Evolutionary conservation across 2,888 invertebrate genomes (phyloP), one percentile per base, ranked within the genome.

Genomic region (Therioaphis trifolii): DNA sequence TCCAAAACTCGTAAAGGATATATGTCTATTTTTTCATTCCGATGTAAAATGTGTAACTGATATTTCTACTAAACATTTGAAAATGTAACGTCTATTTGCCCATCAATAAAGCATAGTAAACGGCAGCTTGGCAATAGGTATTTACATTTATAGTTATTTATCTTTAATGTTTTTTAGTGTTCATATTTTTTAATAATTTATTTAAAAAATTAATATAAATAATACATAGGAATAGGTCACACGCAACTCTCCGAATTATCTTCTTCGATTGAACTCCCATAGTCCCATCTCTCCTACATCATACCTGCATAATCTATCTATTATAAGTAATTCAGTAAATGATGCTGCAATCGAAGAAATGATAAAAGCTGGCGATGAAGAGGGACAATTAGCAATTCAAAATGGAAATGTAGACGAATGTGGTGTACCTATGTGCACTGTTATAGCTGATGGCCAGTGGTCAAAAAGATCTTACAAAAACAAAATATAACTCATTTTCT

Each of bases 391-490:
- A 76, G 86, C 87, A 18, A 79, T 43, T 29, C 86, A 86, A 76
- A 21, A 76, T 52, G 86, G 87, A 7, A 84, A 87, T 58, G 84
- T 87, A 5, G 86, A 86, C 74, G 63, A 52, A 21, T 84, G 87
- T 52, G 86, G 86, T 87, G 87, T 35, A 85, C 87, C 74, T 86
- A 85, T 43, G 87, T 87, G 80, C 87, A 87, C 55, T n/a, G n/a
- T n/a, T n/a, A n/a, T n/a, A n/a, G n/a, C n/a, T n/a, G n/a, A n/a
- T n/a, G n/a, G n/a, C n/a, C 86, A 86, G 21, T 87, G 87, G 87
- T 84, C 84, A 27, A 69, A 69, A 7, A 69, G 43, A 46, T 46
- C 21, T 1, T 46, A 69, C 14, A n/a, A 69, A 46, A 24, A 69
- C 87, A 87, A 85, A 68, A 86, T 46, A 87, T 87, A 7, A 69